Evolutionary conservation across 2,113 vertebrate genomes (phyloP).

Genomic region (Hassar affinis): DNA sequence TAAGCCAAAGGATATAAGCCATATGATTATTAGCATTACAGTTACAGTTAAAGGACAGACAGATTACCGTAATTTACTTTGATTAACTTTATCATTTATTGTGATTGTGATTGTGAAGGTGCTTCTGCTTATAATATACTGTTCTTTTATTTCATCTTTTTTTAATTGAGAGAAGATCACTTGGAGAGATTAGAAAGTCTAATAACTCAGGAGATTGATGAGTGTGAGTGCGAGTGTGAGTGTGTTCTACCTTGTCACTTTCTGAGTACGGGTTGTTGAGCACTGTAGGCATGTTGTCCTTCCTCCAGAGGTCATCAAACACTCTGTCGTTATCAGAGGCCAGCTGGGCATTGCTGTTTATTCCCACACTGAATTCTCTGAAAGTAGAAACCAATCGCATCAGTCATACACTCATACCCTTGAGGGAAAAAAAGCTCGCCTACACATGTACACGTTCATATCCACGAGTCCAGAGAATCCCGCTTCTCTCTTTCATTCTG

Average conservation of each 20-base stretch:
- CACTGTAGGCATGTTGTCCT: conserved; percentile 67
- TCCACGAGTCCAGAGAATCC: background rate
- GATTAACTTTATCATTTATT: background rate
- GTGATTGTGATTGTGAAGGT: no score
- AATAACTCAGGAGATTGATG: background rate
- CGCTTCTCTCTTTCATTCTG: background rate
- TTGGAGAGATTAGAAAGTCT: background rate
- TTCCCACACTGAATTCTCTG: conserved; percentile 76
- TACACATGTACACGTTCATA: background rate
- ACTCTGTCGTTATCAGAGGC: conserved; percentile 73
- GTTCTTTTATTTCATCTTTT: background rate
- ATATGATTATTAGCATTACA: background rate
- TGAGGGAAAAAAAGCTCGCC: background rate
- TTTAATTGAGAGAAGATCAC: background rate
- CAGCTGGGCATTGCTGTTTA: conserved; percentile 68
- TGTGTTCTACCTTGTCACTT: conserved; percentile 77
- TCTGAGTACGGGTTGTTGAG: conserved; percentile 79
- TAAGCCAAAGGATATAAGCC: background rate
- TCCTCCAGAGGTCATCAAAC: conserved; percentile 73
- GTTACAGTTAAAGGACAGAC: background rate
- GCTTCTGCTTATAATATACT: background rate
- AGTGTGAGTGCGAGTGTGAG: background rate
- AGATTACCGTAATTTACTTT: background rate
- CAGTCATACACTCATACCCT: background rate
- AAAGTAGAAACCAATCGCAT: conserved; percentile 55